Evolutionary conservation across 30 jellyfish, hydroid and myxozoan species (phyloP).

Genomic region (Hydractinia symbiolongicarpus): DNA sequence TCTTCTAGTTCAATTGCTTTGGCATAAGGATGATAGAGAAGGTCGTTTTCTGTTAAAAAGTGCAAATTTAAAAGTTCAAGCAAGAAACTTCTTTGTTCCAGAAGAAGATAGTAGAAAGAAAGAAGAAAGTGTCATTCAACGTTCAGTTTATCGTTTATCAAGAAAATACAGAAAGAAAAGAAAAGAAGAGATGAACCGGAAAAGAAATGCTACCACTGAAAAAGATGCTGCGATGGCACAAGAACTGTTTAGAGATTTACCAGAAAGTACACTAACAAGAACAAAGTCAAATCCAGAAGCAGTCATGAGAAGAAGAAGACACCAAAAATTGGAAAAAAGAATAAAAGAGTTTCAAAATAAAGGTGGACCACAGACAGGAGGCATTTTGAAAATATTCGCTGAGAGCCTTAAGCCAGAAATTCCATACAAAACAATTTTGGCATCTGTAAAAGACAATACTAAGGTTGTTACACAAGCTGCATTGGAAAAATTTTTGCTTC

Average conservation of each 20-base stretch:
- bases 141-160: constrained; percentile 44
- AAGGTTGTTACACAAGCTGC: constrained; percentile 86
- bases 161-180: constrained; percentile 77
- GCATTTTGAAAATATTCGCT: constrained; percentile 91
- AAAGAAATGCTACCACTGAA: constrained; percentile 55
- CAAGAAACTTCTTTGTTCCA: constrained; percentile 65
- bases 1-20: constrained; percentile 69
- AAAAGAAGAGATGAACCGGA: constrained; percentile 30
- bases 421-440: constrained; percentile 94
- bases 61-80: constrained; percentile 65
- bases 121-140: not conserved
- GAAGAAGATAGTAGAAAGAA: constrained; percentile 80
- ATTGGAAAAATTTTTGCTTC: constrained; percentile 78
- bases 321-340: constrained; percentile 83
- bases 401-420: constrained; percentile 91
- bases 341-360: constrained; percentile 55
- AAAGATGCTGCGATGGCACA: constrained; percentile 61
- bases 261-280: constrained; percentile 85
- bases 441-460: constrained; percentile 67
- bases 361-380: constrained; percentile 92
- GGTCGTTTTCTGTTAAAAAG: constrained; percentile 86
- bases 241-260: constrained; percentile 65
- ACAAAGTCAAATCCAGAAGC: constrained; percentile 92
- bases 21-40: constrained; percentile 98
- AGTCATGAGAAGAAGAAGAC: constrained; percentile 89